phyloP scores from a whole-genome alignment of 2,888 invertebrate species.

The Drosophila nigritarsus region DNA sequence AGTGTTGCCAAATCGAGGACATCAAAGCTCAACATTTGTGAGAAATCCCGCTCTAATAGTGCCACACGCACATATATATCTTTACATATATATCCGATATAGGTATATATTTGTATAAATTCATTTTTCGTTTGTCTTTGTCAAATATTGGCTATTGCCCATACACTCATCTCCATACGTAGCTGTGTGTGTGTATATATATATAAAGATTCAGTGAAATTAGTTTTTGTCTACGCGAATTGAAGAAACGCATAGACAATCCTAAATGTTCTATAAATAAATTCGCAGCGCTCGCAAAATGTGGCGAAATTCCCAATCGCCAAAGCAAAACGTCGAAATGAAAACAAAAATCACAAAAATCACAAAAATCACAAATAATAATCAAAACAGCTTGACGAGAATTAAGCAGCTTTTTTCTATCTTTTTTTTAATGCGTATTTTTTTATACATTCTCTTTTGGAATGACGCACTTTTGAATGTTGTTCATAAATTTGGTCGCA shows the following conservation, averaged over 20 bases:
- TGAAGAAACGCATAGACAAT: slow-evolving; percentile 61
- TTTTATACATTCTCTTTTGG: neutral
- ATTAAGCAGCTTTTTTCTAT: neutral
- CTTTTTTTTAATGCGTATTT: neutral
- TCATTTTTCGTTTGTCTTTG: slow-evolving; percentile 17
- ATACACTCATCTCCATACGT: slow-evolving; percentile 25
- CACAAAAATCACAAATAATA: slow-evolving; percentile 6
- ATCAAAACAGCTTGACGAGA: slow-evolving; percentile 5
- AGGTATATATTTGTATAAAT: slow-evolving; percentile 1
- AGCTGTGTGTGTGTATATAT: slow-evolving; percentile 15
- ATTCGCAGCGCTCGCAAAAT: slow-evolving; percentile 41
- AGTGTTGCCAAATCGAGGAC: slow-evolving; percentile 51
- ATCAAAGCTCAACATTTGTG: slow-evolving; percentile 18
- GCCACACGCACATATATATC: slow-evolving; percentile 6
- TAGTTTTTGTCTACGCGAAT: slow-evolving; percentile 48
- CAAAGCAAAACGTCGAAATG: slow-evolving; percentile 10
- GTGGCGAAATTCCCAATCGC: slow-evolving; percentile 67
- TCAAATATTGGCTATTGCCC: slow-evolving; percentile 57
- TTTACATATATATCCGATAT: neutral
- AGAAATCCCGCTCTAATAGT: neutral
- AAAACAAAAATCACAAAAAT: slow-evolving; percentile 2
- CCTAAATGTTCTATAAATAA: slow-evolving; percentile 56
- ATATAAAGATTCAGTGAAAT: slow-evolving; percentile 22
- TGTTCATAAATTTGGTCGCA: slow-evolving; percentile 22
- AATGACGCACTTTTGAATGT: slow-evolving; percentile 47